Evolutionary conservation across 2,797 vertebrate species (phyloP).

Genomic region (Dendrocincla tyrannina): DNA sequence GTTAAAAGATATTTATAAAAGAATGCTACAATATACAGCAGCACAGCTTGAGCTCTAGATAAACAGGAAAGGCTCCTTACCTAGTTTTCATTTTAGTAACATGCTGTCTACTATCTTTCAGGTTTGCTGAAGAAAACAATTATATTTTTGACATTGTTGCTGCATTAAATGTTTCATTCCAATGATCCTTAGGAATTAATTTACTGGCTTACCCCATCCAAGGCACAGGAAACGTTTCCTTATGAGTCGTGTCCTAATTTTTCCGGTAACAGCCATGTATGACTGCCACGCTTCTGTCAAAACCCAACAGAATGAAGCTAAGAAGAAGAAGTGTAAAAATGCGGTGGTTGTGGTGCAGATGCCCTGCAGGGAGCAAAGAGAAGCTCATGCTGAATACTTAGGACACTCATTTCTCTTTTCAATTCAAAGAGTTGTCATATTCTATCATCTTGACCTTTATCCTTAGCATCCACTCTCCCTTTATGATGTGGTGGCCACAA

Average conservation of each 20-base stretch:
- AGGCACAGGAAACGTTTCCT: slow-evolving; percentile 98
- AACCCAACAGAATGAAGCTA: slow-evolving; percentile 99
- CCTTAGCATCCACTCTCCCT: neutral
- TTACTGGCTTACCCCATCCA: slow-evolving; percentile 92
- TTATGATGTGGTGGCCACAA: neutral
- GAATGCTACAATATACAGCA: neutral
- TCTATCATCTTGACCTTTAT: slow-evolving; percentile 32
- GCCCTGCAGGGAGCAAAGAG: slow-evolving; percentile 79
- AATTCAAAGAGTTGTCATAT: slow-evolving; percentile 20
- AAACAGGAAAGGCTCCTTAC: neutral
- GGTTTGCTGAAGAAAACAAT: slow-evolving; percentile 1
- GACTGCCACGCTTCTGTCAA: slow-evolving; percentile 99
- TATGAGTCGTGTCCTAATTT: slow-evolving; percentile 97
- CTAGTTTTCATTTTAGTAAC: neutral
- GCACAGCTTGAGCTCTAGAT: neutral
- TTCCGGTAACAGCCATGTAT: slow-evolving; percentile 99
- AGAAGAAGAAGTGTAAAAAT: slow-evolving; percentile 99
- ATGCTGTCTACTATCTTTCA: neutral
- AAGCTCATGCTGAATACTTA: slow-evolving; percentile 44
- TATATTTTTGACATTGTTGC: neutral
- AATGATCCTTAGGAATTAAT: neutral
- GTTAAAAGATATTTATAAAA: slow-evolving; percentile 11
- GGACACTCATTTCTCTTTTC: neutral
- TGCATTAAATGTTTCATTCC: slow-evolving; percentile 6
- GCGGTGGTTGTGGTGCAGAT: slow-evolving; percentile 97